These are phyloP conservation scores for Orchesella cincta DNA, from an alignment of 1,140 invertebrate species.

Conservation along the genomic window DNA sequence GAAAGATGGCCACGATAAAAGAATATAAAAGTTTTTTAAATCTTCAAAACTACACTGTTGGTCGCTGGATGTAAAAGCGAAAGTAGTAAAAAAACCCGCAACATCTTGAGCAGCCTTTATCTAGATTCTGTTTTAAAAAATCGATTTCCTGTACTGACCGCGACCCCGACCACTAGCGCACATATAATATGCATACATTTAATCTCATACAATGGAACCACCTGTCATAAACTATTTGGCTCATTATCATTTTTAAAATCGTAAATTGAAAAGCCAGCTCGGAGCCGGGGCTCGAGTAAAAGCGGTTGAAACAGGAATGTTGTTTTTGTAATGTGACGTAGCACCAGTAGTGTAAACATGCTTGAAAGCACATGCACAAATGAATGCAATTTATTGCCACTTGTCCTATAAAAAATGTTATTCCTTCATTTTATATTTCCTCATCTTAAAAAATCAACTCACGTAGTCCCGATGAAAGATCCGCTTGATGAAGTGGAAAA, in stretches of 20 bases:
- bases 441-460: constrained; percentile 8
- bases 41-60: no score
- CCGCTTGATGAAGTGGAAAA: constrained; percentile 2
- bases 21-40: no score
- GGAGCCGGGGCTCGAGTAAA: not conserved
- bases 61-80: no score
- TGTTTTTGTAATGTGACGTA: not conserved
- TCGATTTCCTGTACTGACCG: no score
- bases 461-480: constrained; percentile 4
- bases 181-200: no score
- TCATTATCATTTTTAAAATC: not conserved
- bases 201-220: not conserved
- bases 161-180: no score
- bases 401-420: constrained; percentile 2
- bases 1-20: no score
- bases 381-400: constrained; percentile 3
- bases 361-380: not conserved
- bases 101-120: no score
- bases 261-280: not conserved
- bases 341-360: not conserved
- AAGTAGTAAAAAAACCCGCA: no score
- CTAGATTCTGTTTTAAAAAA: no score
- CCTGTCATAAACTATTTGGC: not conserved
- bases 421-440: not conserved
- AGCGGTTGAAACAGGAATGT: not conserved